Evolutionary conservation across 53 echinoderm and acorn worm genomes (phyloP), one percentile per base, ranked within the genome.

Genomic region (Holothuria leucospilota): DNA sequence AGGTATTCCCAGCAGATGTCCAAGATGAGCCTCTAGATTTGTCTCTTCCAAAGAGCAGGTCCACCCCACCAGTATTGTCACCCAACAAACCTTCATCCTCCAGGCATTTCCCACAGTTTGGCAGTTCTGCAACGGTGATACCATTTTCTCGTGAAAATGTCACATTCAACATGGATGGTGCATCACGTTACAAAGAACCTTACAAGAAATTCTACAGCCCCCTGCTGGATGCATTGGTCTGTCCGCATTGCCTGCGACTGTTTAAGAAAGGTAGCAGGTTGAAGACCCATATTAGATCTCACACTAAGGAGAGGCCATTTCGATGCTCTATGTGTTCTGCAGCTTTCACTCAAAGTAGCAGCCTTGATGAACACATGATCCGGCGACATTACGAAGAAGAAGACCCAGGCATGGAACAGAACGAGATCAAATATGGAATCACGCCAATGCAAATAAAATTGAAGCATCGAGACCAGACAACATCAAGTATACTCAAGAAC

Each of bases 361-460:
- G 90, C 64, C 86, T 99, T 13, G 99, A 99, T 62, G 93, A 92
- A 63, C 99, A 99, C 62, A 95, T 99, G 60, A 82, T 90, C 70
- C 90, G 91, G 49, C 84, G 95, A 39, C 99, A 99, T 87, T 79
- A 72, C 51, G 81, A 91, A 5, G 85, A 81, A 51, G 91, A 89
- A 34, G 69, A 77, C 21, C 49, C 29, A 10, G 29, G 59, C 18
- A 6, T 41, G 23, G 79, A 69, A n/a, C 96, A 96, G 82, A 90
- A 94, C 20, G 95, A 93, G 85, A 95, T 99, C 52, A 90, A 93
- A 46, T 95, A 92, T 52, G 92, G 90, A 78, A 87, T 93, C 68
- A 95, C 95, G 51, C 99, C 99, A 34, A 93, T 95, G 92, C 99
- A 99, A 81, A 85, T 93, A 51, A 99, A 94, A 65, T 87, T 99